Conservation (phyloP, 2,888 invertebrate genomes). For the Pseudococcus viburni region DNA sequence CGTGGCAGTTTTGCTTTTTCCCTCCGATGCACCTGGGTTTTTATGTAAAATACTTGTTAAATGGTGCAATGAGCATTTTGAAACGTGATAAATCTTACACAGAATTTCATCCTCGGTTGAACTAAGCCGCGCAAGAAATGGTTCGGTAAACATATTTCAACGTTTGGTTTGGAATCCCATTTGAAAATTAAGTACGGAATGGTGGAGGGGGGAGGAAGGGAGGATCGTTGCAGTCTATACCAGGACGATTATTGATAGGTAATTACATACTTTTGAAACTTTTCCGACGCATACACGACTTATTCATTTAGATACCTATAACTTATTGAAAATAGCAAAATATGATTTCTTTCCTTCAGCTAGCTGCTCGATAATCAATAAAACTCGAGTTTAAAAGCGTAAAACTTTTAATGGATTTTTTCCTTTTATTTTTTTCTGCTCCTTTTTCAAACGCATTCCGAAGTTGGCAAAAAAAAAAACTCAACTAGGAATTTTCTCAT, state of each 20-base stretch:
- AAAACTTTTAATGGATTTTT: slow-evolving; percentile 38
- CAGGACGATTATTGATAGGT: no score
- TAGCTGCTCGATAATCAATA: background rate
- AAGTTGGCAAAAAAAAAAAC: background rate
- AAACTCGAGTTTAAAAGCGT: background rate
- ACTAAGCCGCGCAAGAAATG: no score
- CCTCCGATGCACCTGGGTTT: background rate
- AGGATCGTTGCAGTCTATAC: no score
- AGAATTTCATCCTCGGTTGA: no score
- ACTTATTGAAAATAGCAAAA: no score
- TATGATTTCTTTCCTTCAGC: no score
- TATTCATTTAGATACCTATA: no score
- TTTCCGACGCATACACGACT: no score
- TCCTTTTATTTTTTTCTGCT: background rate
- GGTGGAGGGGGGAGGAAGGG: no score
- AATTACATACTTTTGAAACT: no score
- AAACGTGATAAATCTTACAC: background rate
- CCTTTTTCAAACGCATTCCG: background rate
- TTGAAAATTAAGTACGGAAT: no score
- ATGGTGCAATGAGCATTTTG: background rate
- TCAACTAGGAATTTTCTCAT: background rate
- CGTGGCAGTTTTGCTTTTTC: background rate
- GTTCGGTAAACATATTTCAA: background rate
- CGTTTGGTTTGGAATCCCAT: background rate
- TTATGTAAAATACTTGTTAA: background rate